These are phyloP conservation scores for Pseudococcus viburni DNA, from an alignment of 2,888 invertebrate species.

Conservation along the genomic window DNA sequence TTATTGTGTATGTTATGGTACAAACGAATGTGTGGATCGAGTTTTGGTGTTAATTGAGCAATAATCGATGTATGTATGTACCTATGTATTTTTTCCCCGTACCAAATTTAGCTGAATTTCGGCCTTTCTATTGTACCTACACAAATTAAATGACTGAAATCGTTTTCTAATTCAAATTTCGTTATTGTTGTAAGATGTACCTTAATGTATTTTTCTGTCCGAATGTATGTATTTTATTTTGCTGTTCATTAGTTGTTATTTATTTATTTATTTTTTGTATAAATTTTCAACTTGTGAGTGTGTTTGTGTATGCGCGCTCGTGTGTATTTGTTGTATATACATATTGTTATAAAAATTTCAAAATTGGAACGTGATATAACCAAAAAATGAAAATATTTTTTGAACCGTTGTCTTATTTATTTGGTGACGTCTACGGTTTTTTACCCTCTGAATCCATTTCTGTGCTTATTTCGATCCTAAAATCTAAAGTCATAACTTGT, in stretches of 20 bases:
- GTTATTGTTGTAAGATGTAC: neutral
- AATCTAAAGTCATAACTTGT: no score
- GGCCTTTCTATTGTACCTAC: neutral
- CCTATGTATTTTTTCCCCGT: neutral
- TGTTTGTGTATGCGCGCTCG: no score
- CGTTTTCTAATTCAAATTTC: conserved; percentile 15
- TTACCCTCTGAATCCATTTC: no score
- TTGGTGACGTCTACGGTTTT: no score
- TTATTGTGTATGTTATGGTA: no score
- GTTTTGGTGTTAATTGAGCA: neutral
- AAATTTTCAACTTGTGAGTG: conserved; percentile 40
- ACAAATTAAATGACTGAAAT: neutral
- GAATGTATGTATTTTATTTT: neutral
- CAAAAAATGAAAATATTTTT: conserved; percentile 54
- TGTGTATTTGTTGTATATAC: no score
- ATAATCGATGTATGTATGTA: neutral
- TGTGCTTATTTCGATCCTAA: no score
- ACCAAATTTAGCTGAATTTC: conserved; percentile 3
- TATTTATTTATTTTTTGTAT: conserved; percentile 11
- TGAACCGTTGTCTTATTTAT: neutral
- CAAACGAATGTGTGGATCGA: neutral
- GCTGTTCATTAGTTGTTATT: conserved; percentile 39
- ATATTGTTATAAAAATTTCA: conserved; percentile 48
- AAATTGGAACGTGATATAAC: conserved; percentile 52
- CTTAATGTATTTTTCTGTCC: neutral